Evolutionary conservation across 2,888 invertebrate species (phyloP), one percentile per base, ranked within the genome.

Genomic region (Calameuta filiformis): DNA sequence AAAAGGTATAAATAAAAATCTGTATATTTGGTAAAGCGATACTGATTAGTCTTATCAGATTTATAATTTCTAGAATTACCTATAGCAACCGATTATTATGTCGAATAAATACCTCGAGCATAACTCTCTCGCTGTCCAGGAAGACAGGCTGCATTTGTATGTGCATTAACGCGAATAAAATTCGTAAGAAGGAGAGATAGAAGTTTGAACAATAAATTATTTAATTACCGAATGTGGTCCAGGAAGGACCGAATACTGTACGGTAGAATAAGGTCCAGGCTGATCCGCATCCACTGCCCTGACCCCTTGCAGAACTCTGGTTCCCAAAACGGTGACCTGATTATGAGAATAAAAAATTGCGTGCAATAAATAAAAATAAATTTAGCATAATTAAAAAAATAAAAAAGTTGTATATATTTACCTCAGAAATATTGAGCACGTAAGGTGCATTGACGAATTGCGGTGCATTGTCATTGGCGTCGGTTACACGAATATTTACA

Each of bases 381-480:
- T 77, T 31, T 40, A 79, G 35, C 68, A 75, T 76, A 75, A 77
- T 35, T 75, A 3, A 77, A 73, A 35, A 40, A 68, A 12, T 56
- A 37, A n/a, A n/a, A 56, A 75, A 75, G 9, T 56, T 2, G 9
- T 56, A 15, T 40, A 15, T 86, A 97, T 31, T 31, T 31, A 31
- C 96, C 94, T 97, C 97, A 0, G 97, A 97, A 78, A 97, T 94
- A 85, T 97, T 96, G 83, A 96, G 93, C 75, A 95, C 94, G 91
- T 96, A 97, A 0, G 97, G 97, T 1, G 96, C 96, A 83, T 96
- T 96, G 80, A 94, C 93, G 93, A 97, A 97, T 87, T 93, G 93
- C 0, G 97, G 97, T 12, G 97, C 96, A 92, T 98, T 97, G 92
- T 98, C 98, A 91, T 98, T 98, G 81, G 96, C 97, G 92, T 98